phyloP scores from a whole-genome alignment of 2,797 vertebrate species.

The Enteromius fasciolatus region DNA sequence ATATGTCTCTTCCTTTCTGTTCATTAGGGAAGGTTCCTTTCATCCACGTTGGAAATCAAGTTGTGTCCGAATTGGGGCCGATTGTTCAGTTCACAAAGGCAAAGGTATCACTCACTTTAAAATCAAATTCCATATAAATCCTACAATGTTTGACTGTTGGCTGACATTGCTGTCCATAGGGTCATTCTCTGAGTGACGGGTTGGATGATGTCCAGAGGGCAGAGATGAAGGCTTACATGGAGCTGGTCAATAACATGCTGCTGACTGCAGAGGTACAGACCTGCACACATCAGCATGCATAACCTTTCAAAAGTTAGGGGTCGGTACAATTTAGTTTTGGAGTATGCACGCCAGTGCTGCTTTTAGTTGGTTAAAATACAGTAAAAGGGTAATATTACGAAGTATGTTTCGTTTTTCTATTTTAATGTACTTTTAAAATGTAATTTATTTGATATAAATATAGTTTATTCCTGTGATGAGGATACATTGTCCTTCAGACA shows the following conservation, averaged over 20 bases:
- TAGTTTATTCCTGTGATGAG: not conserved
- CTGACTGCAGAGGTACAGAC: slow-evolving; percentile 91
- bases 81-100: slow-evolving; percentile 97
- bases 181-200: slow-evolving; percentile 92
- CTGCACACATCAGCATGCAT: not conserved
- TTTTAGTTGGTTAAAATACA: not conserved
- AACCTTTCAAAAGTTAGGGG: not conserved
- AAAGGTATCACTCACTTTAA: slow-evolving; percentile 79
- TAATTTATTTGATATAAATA: not conserved
- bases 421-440: not conserved
- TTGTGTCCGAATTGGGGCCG: slow-evolving; percentile 94
- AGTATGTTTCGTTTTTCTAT: not conserved
- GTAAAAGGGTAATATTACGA: not conserved
- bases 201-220: slow-evolving; percentile 95
- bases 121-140: not conserved
- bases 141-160: not conserved
- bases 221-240: slow-evolving; percentile 99
- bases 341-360: not conserved
- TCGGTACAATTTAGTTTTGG: not conserved
- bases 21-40: slow-evolving; percentile 93
- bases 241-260: slow-evolving; percentile 98
- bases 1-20: not conserved
- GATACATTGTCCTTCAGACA: not conserved
- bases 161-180: slow-evolving; percentile 73
- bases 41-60: slow-evolving; percentile 96